Conservation (phyloP, 2,113 vertebrate genomes). For the Campylomormyrus tamandua region DNA sequence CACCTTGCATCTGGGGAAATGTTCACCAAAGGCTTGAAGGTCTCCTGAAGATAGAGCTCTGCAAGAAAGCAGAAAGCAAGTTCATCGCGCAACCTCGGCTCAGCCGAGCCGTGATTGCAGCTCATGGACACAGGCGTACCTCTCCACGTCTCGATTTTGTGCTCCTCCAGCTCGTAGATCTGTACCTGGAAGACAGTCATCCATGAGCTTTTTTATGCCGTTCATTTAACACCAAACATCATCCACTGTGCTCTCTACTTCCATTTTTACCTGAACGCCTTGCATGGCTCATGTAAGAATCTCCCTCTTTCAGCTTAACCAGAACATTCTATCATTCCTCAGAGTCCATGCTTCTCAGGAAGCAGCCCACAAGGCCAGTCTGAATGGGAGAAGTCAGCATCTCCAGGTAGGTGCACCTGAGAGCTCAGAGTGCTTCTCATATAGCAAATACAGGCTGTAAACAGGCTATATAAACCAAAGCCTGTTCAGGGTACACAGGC, state of each 20-base stretch:
- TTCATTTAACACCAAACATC: neutral
- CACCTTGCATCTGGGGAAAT: conserved; percentile 96
- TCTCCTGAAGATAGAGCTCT: conserved; percentile 99
- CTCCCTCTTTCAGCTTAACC: neutral
- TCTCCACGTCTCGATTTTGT: conserved; percentile 97
- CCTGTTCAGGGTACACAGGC: neutral
- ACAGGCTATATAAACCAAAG: neutral
- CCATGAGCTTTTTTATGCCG: neutral
- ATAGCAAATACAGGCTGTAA: neutral
- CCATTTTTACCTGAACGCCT: neutral
- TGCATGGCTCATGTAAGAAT: neutral
- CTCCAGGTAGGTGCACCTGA: neutral
- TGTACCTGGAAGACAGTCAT: conserved; percentile 71
- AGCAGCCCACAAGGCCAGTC: neutral
- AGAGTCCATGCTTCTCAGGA: neutral
- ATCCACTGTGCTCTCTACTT: neutral
- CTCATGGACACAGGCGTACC: conserved; percentile 57
- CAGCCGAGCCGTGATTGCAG: neutral
- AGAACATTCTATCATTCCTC: neutral
- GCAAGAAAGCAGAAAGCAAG: conserved; percentile 21
- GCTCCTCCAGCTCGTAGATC: conserved; percentile 96
- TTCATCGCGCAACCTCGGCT: neutral
- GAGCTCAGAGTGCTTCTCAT: neutral
- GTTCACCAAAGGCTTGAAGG: conserved; percentile 97
- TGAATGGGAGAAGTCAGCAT: neutral